Evolutionary conservation across 35 echinoderm and acorn worm species (phyloP), one percentile per base, ranked within the genome.

Genomic region (Eucidaris tribuloides): DNA sequence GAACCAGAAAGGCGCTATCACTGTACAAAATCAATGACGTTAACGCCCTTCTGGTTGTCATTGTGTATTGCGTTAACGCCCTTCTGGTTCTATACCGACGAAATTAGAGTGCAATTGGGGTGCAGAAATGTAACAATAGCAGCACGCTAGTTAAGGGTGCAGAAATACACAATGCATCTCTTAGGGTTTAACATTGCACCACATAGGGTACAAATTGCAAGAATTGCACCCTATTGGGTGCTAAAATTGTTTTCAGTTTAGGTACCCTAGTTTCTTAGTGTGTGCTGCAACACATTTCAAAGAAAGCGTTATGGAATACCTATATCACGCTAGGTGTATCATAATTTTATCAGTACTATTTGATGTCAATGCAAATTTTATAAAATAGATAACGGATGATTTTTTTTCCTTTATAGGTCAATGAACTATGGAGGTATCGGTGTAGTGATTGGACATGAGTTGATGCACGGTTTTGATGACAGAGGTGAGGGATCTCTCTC

Each of bases 381-480:
- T 81, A 11, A 38, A 42, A 18, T 78, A 5, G 42, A 17, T 78
- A 20, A 38, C 42, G 72, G 9, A 13, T 45, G 17, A 17, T 6
- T 28, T 78, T 43, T 78, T 64, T 79, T 54, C 27, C 42, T 64
- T 87, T 56, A 35, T 76, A 97, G 95, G 76, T 92, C 95, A 29
- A 89, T 92, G 79, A 98, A 98, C 71, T 98, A 98, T 42, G 95
- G 95, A 9, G 95, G 95, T 32, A 98, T 98, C 24, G 95, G 95
- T 30, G 81, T 98, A 9, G 86, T 98, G 7, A 98, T 98, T 83
- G 95, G 95, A 23, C 95, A 98, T 31, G 95, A 98, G 66, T 60
- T 98, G 52, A 90, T 62, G 46, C 95, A 98, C 41, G 95, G 80
- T 38, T 98, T 92, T 38, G 95, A 98, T 59, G 86, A 94, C 58